phyloP scores from a whole-genome alignment of 2,113 vertebrate species.

The Solenodon paradoxus region DNA sequence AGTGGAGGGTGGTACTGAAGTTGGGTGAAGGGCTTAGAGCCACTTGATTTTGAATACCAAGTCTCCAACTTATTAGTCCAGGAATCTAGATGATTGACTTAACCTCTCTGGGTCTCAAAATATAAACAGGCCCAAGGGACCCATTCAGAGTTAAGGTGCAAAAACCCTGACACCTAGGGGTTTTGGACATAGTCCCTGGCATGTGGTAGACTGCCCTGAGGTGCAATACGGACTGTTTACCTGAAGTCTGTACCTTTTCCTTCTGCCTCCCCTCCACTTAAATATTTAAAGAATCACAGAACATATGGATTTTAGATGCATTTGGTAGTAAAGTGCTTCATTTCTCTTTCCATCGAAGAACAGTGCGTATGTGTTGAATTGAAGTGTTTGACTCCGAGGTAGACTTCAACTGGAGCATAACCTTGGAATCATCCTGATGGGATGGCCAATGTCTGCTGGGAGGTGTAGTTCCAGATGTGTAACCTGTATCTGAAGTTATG shows the following conservation, averaged over 20 bases:
- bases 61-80: neutral
- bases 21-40: neutral
- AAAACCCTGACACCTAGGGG: neutral
- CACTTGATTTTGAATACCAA: neutral
- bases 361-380: neutral
- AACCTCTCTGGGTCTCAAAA: neutral
- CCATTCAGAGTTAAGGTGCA: neutral
- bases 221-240: neutral
- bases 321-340: neutral
- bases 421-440: neutral
- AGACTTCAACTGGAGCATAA: neutral
- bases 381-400: neutral
- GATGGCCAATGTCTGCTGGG: neutral
- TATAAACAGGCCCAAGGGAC: neutral
- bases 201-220: too few species aligned
- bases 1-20: neutral
- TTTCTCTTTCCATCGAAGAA: slow-evolving; percentile 3
- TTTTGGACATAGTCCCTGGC: neutral
- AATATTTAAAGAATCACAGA: neutral
- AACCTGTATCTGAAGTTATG: neutral
- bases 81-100: neutral
- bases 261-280: neutral
- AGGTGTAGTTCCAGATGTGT: neutral
- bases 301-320: neutral
- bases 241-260: neutral